phyloP scores from a whole-genome alignment of 2,113 vertebrate genomes.

The Microcebus ravelobensis region DNA sequence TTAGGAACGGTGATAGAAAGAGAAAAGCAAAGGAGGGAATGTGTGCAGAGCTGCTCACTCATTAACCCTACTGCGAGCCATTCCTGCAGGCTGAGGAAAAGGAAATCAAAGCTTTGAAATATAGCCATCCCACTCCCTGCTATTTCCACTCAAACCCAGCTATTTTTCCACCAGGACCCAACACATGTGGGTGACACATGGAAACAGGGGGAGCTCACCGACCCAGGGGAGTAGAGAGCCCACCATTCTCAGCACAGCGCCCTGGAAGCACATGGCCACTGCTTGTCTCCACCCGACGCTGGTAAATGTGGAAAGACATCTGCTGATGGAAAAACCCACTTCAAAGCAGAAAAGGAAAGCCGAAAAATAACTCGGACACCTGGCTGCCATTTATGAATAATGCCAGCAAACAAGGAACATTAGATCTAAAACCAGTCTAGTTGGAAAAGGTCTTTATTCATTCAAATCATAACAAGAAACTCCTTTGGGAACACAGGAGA shows the following conservation, averaged over 20 bases:
- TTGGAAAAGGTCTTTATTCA: conserved; percentile 40
- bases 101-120: conserved; percentile 67
- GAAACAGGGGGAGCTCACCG: conserved; percentile 74
- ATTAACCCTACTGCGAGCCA: background rate
- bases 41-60: background rate
- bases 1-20: background rate
- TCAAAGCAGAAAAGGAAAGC: conserved; percentile 29
- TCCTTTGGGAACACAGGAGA: background rate
- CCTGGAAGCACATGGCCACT: conserved; percentile 35
- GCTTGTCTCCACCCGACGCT: background rate
- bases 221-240: conserved; percentile 32
- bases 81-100: conserved; percentile 43
- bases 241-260: conserved; percentile 50
- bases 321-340: conserved; percentile 50
- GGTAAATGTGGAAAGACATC: background rate
- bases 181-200: conserved; percentile 59
- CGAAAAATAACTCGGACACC: conserved; percentile 16
- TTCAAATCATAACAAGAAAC: background rate
- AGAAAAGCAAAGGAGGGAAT: background rate
- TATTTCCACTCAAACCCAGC: conserved; percentile 71
- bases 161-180: conserved; percentile 65
- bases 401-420: background rate
- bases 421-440: background rate
- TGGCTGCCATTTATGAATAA: conserved; percentile 6
- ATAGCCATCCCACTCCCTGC: conserved; percentile 66